Conservation (phyloP, 2,888 invertebrate genomes). For the Torymus tubicola region DNA sequence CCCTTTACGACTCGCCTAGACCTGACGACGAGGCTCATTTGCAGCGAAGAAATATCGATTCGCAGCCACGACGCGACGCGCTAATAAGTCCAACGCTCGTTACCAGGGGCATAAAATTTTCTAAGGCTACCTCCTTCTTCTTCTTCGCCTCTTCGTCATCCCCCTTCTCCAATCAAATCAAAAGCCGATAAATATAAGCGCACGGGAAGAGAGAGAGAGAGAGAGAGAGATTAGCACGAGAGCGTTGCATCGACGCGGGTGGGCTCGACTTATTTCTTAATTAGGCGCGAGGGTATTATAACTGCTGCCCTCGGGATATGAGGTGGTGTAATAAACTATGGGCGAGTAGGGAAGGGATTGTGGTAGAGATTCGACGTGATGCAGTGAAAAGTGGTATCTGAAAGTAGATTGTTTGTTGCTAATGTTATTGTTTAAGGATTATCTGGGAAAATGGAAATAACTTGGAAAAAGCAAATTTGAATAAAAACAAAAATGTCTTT, state of each 20-base stretch:
- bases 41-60: constrained; percentile 42
- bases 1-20: too few species aligned
- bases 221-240: constrained; percentile 14
- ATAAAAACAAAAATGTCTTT: too few species aligned
- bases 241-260: constrained; percentile 45
- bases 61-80: constrained; percentile 25
- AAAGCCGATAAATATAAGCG: constrained; percentile 46
- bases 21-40: constrained; percentile 14
- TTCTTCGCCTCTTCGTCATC: not conserved
- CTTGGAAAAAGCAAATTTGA: too few species aligned
- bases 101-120: constrained; percentile 26
- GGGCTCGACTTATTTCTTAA: constrained; percentile 54
- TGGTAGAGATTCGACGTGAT: not conserved
- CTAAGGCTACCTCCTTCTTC: not conserved
- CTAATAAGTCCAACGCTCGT: constrained; percentile 39
- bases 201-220: not conserved
- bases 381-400: not conserved
- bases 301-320: constrained; percentile 19
- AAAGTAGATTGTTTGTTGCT: too few species aligned
- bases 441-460: too few species aligned
- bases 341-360: constrained; percentile 5
- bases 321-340: constrained; percentile 41
- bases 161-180: constrained; percentile 47
- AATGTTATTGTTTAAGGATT: too few species aligned
- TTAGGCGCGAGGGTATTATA: constrained; percentile 31